phyloP scores from a whole-genome alignment of 2,797 vertebrate species.

The Fringilla coelebs region DNA sequence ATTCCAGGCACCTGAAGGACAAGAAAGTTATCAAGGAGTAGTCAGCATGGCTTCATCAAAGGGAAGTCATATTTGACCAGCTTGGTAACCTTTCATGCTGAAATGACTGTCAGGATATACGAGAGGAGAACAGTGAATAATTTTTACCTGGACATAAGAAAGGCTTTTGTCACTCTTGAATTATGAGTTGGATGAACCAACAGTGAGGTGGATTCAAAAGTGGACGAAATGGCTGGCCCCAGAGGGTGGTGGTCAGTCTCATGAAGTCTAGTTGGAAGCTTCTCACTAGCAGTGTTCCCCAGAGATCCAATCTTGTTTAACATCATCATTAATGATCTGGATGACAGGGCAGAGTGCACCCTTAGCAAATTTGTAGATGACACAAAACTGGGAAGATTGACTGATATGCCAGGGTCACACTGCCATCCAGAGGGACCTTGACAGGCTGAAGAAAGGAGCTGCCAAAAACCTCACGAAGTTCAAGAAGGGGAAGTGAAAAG shows the following conservation, averaged over 20 bases:
- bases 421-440: not conserved
- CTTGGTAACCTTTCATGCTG: not conserved
- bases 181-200: not conserved
- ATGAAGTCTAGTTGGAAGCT: not conserved
- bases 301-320: not conserved
- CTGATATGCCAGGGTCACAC: fast-evolving
- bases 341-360: not conserved
- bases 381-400: not conserved
- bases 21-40: not conserved
- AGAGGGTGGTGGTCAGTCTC: not conserved
- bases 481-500: not conserved
- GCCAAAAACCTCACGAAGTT: not conserved
- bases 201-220: not conserved
- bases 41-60: not conserved
- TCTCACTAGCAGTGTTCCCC: not conserved
- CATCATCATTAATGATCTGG: not conserved
- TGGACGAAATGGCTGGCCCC: not conserved
- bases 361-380: not conserved
- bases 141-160: not conserved
- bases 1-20: not conserved
- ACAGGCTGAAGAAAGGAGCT: not conserved
- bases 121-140: not conserved
- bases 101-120: not conserved
- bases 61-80: not conserved
- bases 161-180: not conserved